phyloP scores from a whole-genome alignment of 2,113 vertebrate genomes.

The Passer domesticus region DNA sequence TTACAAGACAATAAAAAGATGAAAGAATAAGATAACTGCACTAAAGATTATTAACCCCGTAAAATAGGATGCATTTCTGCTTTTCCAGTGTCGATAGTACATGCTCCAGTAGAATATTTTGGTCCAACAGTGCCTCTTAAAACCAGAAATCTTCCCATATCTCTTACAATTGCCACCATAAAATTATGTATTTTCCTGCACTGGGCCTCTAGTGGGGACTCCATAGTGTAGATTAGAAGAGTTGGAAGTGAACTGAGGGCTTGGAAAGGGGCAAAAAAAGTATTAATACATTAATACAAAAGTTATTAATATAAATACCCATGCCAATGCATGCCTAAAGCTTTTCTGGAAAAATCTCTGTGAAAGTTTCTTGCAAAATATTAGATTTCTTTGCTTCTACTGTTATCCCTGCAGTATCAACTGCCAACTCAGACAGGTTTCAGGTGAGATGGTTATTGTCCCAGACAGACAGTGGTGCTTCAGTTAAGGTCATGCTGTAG shows the following conservation, averaged over 20 bases:
- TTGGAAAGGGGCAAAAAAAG: neutral
- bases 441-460: neutral
- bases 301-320: neutral
- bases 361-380: neutral
- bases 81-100: neutral
- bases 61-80: neutral
- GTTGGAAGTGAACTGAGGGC: neutral
- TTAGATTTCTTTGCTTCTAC: neutral
- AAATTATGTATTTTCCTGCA: neutral
- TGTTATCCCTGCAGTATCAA: neutral
- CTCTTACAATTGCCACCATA: neutral
- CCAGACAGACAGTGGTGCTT: neutral
- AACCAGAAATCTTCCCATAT: neutral
- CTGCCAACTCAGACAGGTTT: neutral
- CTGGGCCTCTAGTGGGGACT: neutral
- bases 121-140: neutral
- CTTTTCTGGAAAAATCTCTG: neutral
- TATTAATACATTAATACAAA: neutral
- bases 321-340: neutral
- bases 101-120: neutral
- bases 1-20: neutral
- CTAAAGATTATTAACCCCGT: neutral
- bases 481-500: neutral
- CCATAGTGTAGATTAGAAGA: neutral
- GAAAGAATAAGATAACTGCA: neutral